These are phyloP conservation scores for Anhinga anhinga DNA, from an alignment of 2,113 vertebrate genomes.

Conservation along the genomic window DNA sequence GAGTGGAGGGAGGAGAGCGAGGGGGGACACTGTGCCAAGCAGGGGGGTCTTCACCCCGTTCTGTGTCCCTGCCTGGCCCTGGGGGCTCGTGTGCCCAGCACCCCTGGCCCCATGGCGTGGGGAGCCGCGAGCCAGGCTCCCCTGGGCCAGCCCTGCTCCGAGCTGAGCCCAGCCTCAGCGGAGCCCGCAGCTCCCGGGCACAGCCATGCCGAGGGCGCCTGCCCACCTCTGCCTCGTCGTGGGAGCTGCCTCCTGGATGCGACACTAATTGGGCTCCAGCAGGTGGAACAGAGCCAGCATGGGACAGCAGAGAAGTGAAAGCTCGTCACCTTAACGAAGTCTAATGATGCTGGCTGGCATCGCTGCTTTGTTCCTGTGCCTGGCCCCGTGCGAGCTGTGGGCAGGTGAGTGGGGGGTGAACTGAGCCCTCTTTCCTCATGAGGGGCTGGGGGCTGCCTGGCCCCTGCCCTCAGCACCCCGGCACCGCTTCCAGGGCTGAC, in stretches of 20 bases:
- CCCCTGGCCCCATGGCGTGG: rapidly evolving
- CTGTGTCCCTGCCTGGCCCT: neutral
- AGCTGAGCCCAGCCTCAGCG: neutral
- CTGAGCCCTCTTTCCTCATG: neutral
- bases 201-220: neutral
- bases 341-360: constrained; percentile 44
- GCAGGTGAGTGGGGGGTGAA: neutral
- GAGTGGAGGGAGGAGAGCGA: neutral
- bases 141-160: neutral
- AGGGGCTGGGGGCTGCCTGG: neutral
- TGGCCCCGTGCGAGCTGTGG: neutral
- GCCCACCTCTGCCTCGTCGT: neutral
- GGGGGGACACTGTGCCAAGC: rapidly evolving
- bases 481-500: rapidly evolving
- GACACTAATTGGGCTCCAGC: constrained; percentile 32
- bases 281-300: neutral
- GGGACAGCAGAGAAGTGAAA: constrained; percentile 2
- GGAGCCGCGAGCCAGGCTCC: neutral
- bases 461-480: too few relatives aligned
- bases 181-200: neutral
- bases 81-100: rapidly evolving
- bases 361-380: neutral
- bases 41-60: rapidly evolving
- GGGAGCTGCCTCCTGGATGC: neutral
- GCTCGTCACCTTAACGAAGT: constrained; percentile 41